phyloP scores from a whole-genome alignment of 2,888 invertebrate species.

The Mystacides longicornis region DNA sequence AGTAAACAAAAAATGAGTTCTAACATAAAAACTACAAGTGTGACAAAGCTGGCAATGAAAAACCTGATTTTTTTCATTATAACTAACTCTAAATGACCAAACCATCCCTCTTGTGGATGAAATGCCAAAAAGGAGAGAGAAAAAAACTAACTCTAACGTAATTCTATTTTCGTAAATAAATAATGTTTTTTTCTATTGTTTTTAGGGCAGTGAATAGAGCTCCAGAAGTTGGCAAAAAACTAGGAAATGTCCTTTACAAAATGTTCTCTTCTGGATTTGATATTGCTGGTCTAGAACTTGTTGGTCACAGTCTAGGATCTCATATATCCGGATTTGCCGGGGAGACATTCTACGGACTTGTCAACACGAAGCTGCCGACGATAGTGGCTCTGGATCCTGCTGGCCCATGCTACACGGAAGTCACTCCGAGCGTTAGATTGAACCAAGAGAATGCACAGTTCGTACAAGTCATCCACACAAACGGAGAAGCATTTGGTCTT shows the following conservation, averaged over 20 bases:
- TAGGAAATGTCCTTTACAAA: constrained; percentile 3
- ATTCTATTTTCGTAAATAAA: too few relatives aligned
- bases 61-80: too few relatives aligned
- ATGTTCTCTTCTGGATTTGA: constrained; percentile 4
- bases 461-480: constrained; percentile 17
- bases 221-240: neutral
- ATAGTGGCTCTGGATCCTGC: constrained; percentile 17
- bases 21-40: too few relatives aligned
- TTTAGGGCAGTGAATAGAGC: neutral
- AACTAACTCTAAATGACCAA: too few relatives aligned
- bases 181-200: neutral
- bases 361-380: constrained; percentile 4
- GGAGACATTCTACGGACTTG: constrained; percentile 9
- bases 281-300: constrained; percentile 5
- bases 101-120: too few relatives aligned
- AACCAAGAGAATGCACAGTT: constrained; percentile 12
- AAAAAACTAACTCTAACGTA: too few relatives aligned
- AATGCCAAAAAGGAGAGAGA: too few relatives aligned
- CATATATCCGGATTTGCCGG: constrained; percentile 11
- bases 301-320: constrained; percentile 15
- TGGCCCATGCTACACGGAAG: constrained; percentile 15
- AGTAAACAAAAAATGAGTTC: too few relatives aligned
- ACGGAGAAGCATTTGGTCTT: constrained; percentile 13
- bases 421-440: neutral
- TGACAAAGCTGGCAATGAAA: too few relatives aligned